Evolutionary conservation across 2,888 invertebrate species (phyloP), one percentile per base, ranked within the genome.

Genomic region (Labia minor): DNA sequence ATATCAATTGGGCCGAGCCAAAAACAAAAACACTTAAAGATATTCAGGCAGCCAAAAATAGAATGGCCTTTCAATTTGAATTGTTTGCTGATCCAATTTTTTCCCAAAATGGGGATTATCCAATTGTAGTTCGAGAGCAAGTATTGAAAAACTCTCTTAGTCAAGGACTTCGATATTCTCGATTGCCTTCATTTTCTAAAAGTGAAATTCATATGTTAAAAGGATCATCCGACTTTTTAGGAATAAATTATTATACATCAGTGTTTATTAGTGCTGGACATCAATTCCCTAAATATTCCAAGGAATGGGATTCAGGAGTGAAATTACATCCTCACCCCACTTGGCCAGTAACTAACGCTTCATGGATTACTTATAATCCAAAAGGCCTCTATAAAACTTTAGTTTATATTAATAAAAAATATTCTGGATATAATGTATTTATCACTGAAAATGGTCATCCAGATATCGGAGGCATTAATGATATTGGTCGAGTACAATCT

Each of bases 161-260:
- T 1, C 78, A 83, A 72, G 80, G 80, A 4, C 77, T 76, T 64
- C 63, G 72, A 0, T 70, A 71, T 61, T 82, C 82, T 0, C 74
- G 81, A 67, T 73, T 84, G 20, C 83, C 82, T 0, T 67, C 68
- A 49, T 79, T 83, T 65, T 75, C 77, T 0, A 61, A 70, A 11
- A 79, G 83, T 19, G 87, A 89, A 78, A 78, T 87, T 8, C 74
- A 77, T 8, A 77, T 79, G 66, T 82, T 90, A 19, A 74, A 73
- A 67, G 72, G 69, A 66, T 84, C 88, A 0, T 80, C 81, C 1
- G 90, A 92, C 74, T 89, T 87, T 76, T 79, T 90, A 65, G 90
- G 89, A 0, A 74, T 90, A 18, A 90, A 91, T 74, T 83, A 86
- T 68, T 92, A 92, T 74, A 86, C 87, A 0, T 81, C 85, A 0